These are phyloP conservation scores for Chaetodon trifascialis DNA, from an alignment of 2,113 vertebrate species.

Conservation along the genomic window DNA sequence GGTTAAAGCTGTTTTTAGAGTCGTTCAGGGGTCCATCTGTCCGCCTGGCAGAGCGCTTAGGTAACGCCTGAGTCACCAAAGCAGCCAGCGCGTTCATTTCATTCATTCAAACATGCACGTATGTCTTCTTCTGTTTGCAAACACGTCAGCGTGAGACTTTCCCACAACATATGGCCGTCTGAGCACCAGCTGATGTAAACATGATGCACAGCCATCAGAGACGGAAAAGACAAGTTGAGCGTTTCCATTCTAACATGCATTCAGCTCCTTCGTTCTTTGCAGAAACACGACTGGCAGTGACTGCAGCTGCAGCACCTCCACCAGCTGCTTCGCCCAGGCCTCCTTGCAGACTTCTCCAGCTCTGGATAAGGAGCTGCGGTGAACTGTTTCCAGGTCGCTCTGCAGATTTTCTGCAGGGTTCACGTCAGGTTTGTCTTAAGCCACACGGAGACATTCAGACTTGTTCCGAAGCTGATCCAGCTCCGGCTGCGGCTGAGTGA, in stretches of 20 bases:
- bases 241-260: too few relatives aligned
- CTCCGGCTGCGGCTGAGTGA: background rate
- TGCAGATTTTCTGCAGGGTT: slow-evolving; percentile 27
- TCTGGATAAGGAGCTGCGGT: slow-evolving; percentile 11
- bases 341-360: background rate
- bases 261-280: background rate
- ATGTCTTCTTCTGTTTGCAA: slow-evolving; percentile 19
- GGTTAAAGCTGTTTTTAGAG: slow-evolving; percentile 62
- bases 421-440: slow-evolving; percentile 23
- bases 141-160: slow-evolving; percentile 30
- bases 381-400: slow-evolving; percentile 34
- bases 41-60: slow-evolving; percentile 60
- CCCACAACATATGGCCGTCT: slow-evolving; percentile 31
- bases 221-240: background rate
- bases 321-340: background rate
- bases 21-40: slow-evolving; percentile 59
- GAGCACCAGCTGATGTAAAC: slow-evolving; percentile 14
- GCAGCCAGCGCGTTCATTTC: slow-evolving; percentile 37
- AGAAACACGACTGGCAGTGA: background rate
- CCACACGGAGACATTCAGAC: slow-evolving; percentile 2
- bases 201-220: background rate
- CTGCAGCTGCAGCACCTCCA: slow-evolving; percentile 14
- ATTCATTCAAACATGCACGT: slow-evolving; percentile 6
- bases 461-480: background rate
- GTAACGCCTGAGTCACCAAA: slow-evolving; percentile 57